Percentiles rank a stretch among this genome's conserved stretches.
Conservation (phyloP, 2,888 invertebrate species). For the Acrobasis repandana region DNA sequence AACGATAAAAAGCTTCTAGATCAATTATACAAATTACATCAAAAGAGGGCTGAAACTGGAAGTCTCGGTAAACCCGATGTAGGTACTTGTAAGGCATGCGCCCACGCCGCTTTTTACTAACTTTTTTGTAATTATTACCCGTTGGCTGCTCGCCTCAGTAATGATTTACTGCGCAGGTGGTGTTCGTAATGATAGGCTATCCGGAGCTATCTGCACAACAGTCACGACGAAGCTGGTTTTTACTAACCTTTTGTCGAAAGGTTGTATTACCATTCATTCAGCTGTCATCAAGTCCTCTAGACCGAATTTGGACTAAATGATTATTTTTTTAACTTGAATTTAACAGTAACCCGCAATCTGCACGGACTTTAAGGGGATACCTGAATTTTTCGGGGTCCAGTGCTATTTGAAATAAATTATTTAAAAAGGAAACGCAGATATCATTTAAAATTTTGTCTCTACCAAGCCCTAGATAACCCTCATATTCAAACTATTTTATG, state of each 20-base stretch:
- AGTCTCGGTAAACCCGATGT: neutral
- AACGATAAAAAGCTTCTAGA: neutral
- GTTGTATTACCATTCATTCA: too few relatives aligned
- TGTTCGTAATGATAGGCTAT: slow-evolving; percentile 9
- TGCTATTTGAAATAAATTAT: too few relatives aligned
- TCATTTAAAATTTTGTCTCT: too few relatives aligned
- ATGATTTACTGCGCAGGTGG: slow-evolving; percentile 16
- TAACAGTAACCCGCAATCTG: too few relatives aligned
- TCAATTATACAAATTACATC: neutral
- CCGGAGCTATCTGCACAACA: slow-evolving; percentile 2
- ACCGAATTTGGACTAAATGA: too few relatives aligned
- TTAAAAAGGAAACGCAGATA: too few relatives aligned
- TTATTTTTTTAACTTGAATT: too few relatives aligned
- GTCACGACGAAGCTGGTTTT: neutral
- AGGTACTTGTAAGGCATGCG: neutral
- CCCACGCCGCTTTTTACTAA: slow-evolving; percentile 11
- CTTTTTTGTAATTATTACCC: slow-evolving; percentile 17
- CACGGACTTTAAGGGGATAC: too few relatives aligned
- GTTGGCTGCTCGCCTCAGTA: slow-evolving; percentile 10
- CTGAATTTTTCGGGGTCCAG: too few relatives aligned
- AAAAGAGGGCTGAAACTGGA: slow-evolving; percentile 3
- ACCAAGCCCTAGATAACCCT: too few relatives aligned
- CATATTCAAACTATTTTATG: too few relatives aligned
- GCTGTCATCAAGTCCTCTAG: too few relatives aligned
- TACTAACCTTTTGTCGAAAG: neutral